Evolutionary conservation across 2,113 vertebrate species (phyloP), one percentile per base, ranked within the genome.

Genomic region (Hippocampus comes): DNA sequence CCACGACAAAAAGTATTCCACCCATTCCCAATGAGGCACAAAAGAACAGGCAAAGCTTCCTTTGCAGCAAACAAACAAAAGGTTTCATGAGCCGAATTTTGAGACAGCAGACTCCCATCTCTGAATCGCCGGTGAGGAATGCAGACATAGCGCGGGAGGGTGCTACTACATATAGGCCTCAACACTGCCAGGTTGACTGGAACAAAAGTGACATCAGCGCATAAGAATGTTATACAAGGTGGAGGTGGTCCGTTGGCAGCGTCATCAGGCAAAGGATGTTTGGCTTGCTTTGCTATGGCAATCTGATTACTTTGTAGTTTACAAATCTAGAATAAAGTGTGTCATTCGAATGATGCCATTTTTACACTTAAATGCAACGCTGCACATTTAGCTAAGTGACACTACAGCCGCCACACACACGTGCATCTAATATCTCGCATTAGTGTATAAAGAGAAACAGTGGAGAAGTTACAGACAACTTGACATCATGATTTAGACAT

Each of bases 91-190:
- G 55, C 59, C 30, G 83, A 38, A 38, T 38, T 84, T 78, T 84
- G 63, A 67, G 76, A 84, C 61, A 68, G 68, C 8, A 38, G 71
- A 71, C 63, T 77, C 65, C 64, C 41, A 55, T 75, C 78, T 85
- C 86, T 93, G 90, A 93, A 84, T 92, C 75, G 82, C 72, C 0
- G 89, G 91, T 90, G 91, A 85, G 89, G 93, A 93, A 93, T 93
- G 91, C 86, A 78, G 82, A 71, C 51, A 38, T 73, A 68, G 77
- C 63, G 14, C 60, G 43, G 30, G 30, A 85, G 74, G 43, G 63
- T 53, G 81, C 65, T 34, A 59, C 73, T 90, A 92, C 89, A 88
- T 92, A 85, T 86, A 86, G 80, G 65, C 74, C 78, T 73, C 59
- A 72, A 72, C 74, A 85, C 61, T 42, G 74, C 82, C 83, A 83